phyloP scores from a whole-genome alignment of 2,888 invertebrate species.

The Coecobrya sp. region DNA sequence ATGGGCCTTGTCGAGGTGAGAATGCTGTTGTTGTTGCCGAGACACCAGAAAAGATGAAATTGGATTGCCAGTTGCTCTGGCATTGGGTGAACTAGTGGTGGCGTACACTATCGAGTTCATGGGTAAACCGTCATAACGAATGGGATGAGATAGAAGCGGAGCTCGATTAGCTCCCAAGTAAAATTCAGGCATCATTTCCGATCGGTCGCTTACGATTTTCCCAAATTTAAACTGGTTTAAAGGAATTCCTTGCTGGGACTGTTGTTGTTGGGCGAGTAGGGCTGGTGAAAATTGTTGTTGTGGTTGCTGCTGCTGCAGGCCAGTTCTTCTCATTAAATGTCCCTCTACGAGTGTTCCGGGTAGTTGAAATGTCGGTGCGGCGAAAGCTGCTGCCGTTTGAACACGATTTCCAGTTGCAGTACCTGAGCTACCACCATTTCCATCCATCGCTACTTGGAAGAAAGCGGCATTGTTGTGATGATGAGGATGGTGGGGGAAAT shows the following conservation, averaged over 20 bases:
- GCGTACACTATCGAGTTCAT: constrained; percentile 81
- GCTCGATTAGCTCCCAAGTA: constrained; percentile 82
- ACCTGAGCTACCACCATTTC: constrained; percentile 4
- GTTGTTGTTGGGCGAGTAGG: constrained; percentile 25
- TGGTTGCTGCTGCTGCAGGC: constrained; percentile 19
- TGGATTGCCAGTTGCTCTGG: constrained; percentile 55
- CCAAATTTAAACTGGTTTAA: constrained; percentile 65
- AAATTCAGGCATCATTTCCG: constrained; percentile 82
- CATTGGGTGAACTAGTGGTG: constrained; percentile 80
- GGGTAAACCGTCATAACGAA: constrained; percentile 83
- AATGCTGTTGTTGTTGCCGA: constrained; percentile 52
- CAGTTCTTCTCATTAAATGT: constrained; percentile 76
- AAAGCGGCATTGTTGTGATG: constrained; percentile 50
- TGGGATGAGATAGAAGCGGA: constrained; percentile 75
- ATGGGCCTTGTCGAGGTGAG: constrained; percentile 58
- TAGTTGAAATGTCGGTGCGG: constrained; percentile 60
- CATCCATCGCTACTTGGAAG: constrained; percentile 72
- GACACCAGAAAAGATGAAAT: constrained; percentile 59
- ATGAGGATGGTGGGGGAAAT: constrained; percentile 59
- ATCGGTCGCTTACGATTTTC: constrained; percentile 77
- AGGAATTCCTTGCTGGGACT: constrained; percentile 41
- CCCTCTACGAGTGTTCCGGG: constrained; percentile 62
- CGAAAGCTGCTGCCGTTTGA: constrained; percentile 49
- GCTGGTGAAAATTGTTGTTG: constrained; percentile 39
- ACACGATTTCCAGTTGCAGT: constrained; percentile 49